A percentile compares a stretch with the other conserved stretches of the same genome.
Evolutionary conservation across 2,888 invertebrate genomes (phyloP).

Genomic region (Trypoxylon attenuatum): DNA sequence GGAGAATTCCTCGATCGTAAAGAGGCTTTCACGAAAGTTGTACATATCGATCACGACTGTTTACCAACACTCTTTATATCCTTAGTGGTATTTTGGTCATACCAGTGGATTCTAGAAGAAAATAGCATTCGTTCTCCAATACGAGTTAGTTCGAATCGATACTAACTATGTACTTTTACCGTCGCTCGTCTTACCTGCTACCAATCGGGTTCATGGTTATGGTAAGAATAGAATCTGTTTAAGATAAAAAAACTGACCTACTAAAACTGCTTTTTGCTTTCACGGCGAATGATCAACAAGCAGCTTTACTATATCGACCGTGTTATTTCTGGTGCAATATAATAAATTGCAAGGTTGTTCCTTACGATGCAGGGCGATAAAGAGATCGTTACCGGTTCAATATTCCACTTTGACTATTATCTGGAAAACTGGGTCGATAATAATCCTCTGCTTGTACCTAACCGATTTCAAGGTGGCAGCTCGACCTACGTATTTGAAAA

Average conservation of each 20-base stretch:
- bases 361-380: background rate
- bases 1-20: too few species aligned
- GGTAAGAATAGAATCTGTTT: too few species aligned
- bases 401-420: background rate
- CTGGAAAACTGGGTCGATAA: background rate
- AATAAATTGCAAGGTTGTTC: background rate
- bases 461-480: background rate
- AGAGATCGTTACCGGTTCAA: background rate
- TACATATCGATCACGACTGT: background rate
- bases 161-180: conserved; percentile 3
- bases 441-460: background rate
- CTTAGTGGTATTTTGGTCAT: too few species aligned
- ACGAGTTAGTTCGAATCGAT: background rate
- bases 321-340: background rate
- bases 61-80: conserved; percentile 21
- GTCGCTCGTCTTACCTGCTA: background rate
- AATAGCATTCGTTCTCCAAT: background rate
- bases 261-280: background rate
- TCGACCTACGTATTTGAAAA: background rate
- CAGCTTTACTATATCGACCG: background rate
- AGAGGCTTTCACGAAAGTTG: too few species aligned
- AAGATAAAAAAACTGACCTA: background rate
- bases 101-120: too few species aligned
- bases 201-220: background rate
- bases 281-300: background rate